A percentile compares a stretch with the other conserved stretches of the same genome.
phyloP scores from a whole-genome alignment of 35 echinoderm and acorn worm species.

The Apostichopus californicus region DNA sequence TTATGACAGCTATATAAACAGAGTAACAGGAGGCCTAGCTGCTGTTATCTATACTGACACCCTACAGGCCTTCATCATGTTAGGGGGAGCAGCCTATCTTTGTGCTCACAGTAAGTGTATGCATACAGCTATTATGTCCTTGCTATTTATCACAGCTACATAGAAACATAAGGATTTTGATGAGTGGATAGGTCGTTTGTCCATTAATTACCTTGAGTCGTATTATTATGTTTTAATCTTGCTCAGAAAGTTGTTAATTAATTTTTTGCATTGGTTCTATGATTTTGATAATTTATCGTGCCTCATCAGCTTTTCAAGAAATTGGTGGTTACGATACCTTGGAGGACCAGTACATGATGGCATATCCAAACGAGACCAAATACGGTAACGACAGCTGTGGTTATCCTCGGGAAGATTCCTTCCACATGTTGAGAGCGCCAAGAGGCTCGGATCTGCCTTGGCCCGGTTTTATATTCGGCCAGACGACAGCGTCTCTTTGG shows the following conservation, averaged over 20 bases:
- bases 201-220: no score
- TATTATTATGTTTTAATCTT: no score
- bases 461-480: slow-evolving; percentile 93
- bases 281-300: no score
- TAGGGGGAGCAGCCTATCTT: slow-evolving; percentile 46
- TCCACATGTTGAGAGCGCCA: slow-evolving; percentile 73
- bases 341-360: slow-evolving; percentile 63
- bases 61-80: slow-evolving; percentile 56
- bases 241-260: no score
- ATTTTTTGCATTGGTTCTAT: no score
- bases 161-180: neutral
- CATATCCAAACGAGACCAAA: slow-evolving; percentile 68
- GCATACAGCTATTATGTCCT: neutral
- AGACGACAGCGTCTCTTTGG: slow-evolving; percentile 91
- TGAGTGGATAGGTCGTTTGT: no score
- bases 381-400: slow-evolving; percentile 75
- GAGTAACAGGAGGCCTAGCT: slow-evolving; percentile 51
- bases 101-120: slow-evolving; percentile 41
- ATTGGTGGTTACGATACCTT: slow-evolving; percentile 73
- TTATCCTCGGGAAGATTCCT: slow-evolving; percentile 76
- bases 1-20: slow-evolving; percentile 53
- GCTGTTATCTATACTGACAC: slow-evolving; percentile 72
- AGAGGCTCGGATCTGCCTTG: slow-evolving; percentile 81
- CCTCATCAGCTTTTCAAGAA: slow-evolving; percentile 62
- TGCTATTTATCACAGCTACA: neutral